These are phyloP conservation scores for Discoglossus pictus DNA, from an alignment of 2,797 vertebrate species.

Conservation along the genomic window DNA sequence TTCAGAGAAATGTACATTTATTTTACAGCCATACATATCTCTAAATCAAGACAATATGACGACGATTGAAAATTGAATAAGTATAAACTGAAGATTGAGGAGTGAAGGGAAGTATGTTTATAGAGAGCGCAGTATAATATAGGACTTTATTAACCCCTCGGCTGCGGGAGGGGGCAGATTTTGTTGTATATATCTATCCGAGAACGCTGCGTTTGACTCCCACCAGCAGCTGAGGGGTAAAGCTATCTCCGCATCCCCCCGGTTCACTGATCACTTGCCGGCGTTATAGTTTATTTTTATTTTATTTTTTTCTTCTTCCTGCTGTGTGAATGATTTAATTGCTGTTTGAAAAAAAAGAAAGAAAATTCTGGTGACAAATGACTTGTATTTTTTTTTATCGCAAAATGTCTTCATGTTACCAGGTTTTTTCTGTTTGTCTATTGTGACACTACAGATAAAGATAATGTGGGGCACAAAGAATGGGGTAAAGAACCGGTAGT, in stretches of 20 bases:
- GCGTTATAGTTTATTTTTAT: conserved; percentile 20
- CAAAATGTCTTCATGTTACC: no score
- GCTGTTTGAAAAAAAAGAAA: conserved; percentile 32
- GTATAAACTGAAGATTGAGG: no score
- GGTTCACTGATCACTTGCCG: conserved; percentile 29
- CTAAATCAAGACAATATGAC: no score
- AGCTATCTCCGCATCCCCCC: conserved; percentile 1
- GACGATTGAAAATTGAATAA: no score
- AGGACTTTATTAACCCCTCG: conserved; percentile 20
- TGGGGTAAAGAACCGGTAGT: no score
- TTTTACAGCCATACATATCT: no score
- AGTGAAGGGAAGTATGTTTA: no score
- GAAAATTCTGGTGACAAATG: conserved; percentile 15
- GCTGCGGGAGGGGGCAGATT: conserved; percentile 19
- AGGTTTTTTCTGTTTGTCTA: no score
- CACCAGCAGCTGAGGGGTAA: conserved; percentile 32
- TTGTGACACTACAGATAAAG: no score
- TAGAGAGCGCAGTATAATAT: conserved; percentile 9
- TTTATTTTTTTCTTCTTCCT: conserved; percentile 13
- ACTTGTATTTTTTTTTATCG: conserved; percentile 7
- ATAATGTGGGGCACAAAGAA: no score
- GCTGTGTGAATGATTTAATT: conserved; percentile 43
- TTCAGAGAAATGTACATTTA: no score
- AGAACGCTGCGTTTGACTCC: conserved; percentile 17
- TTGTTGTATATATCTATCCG: conserved; percentile 38